Evolutionary conservation across 1,140 invertebrate species (phyloP), one percentile per base, ranked within the genome.

Genomic region (Megathymus violae): DNA sequence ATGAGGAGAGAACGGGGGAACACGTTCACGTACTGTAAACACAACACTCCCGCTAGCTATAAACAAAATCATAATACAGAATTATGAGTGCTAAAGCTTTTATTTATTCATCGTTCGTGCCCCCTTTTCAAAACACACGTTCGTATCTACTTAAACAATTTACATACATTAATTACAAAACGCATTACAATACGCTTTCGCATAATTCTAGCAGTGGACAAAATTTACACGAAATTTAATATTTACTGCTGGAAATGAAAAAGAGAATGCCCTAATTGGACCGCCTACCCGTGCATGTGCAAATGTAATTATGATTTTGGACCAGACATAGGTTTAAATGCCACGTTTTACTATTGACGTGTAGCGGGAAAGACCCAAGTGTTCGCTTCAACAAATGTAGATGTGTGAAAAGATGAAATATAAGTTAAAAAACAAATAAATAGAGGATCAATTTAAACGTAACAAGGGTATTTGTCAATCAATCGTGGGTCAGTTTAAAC

Each of bases 211-310:
- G 4, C 46, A 5, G 6, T 34, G 27, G 13, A 50, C 47, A 50
- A 5, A 25, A 14, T n/a, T 36, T 36, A 36, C 47, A 34, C 31
- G 47, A 36, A 50, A 50, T 36, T 17, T 36, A 50, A 50, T 50
- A 34, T 50, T 50, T 17, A 50, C 31, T 50, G 15, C 4, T 34
- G 14, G 17, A 50, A 50, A 50, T 50, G 47, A 50, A 50, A 50
- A 50, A 50, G 47, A 50, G 47, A 36, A 36, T 17, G 13, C 5
- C 27, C 9, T 50, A 50, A 50, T 50, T 50, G 47, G 25, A 16
- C 47, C 27, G 47, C 27, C 47, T 36, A 36, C 47, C 47, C 47
- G 27, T 50, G 47, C 47, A 50, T 50, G 31, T 50, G 47, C 47
- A 50, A 50, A 50, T 50, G 25, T 50, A 50, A 50, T 50, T 36